These are phyloP conservation scores for Amazona finschi DNA, from an alignment of 2,797 vertebrate species.

Conservation along the genomic window DNA sequence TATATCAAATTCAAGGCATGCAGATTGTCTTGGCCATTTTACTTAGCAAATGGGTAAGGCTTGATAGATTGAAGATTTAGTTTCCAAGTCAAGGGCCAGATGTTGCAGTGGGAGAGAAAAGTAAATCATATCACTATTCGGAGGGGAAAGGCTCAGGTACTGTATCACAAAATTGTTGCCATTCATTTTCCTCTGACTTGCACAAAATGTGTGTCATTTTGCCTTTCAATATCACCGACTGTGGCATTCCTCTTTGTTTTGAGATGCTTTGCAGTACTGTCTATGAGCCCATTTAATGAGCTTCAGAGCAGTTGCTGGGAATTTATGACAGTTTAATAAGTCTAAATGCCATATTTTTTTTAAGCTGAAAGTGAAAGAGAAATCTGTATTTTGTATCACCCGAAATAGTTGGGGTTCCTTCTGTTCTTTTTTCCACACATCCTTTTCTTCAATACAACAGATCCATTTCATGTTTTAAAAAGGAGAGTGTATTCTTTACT, in stretches of 20 bases:
- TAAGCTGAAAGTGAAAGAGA: slow-evolving; percentile 8
- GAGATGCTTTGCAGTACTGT: slow-evolving; percentile 56
- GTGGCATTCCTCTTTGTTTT: slow-evolving; percentile 33
- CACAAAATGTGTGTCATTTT: slow-evolving; percentile 62
- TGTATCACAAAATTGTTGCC: slow-evolving; percentile 59
- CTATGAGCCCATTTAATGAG: slow-evolving; percentile 64
- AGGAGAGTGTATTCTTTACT: neutral
- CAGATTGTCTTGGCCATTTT: slow-evolving; percentile 70
- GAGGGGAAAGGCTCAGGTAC: slow-evolving; percentile 8
- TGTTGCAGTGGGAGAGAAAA: slow-evolving; percentile 62
- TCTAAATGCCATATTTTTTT: slow-evolving; percentile 41
- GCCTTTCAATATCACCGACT: slow-evolving; percentile 45
- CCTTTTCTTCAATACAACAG: neutral
- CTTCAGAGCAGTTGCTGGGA: slow-evolving; percentile 59
- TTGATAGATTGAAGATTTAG: slow-evolving; percentile 73
- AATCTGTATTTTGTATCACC: neutral
- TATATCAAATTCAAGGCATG: slow-evolving; percentile 68
- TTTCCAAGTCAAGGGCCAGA: slow-evolving; percentile 71
- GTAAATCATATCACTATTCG: slow-evolving; percentile 47
- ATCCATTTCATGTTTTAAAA: neutral
- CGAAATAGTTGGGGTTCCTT: neutral
- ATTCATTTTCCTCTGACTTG: slow-evolving; percentile 63
- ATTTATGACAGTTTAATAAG: slow-evolving; percentile 60
- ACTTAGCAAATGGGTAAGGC: slow-evolving; percentile 73
- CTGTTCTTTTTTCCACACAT: neutral